These are phyloP conservation scores for Hybos culiciformis DNA, from an alignment of 2,888 invertebrate genomes.

Conservation along the genomic window DNA sequence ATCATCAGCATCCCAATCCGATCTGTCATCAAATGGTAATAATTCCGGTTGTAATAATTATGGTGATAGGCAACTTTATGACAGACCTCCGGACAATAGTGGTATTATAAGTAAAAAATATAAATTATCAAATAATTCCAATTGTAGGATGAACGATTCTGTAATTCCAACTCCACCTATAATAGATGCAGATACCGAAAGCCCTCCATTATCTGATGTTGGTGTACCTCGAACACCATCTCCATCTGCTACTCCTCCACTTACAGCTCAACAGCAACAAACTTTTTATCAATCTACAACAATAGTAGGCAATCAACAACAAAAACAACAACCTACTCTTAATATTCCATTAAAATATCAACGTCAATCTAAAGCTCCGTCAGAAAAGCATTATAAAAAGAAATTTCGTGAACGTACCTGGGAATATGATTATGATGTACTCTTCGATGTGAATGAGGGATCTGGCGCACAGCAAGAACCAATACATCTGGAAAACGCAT, in stretches of 20 bases:
- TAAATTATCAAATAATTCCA: constrained; percentile 25
- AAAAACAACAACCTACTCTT: constrained; percentile 27
- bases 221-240: constrained; percentile 34
- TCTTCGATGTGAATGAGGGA: constrained; percentile 18
- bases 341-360: constrained; percentile 47
- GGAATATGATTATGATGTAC: constrained; percentile 39
- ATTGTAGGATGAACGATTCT: constrained; percentile 18
- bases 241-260: constrained; percentile 30
- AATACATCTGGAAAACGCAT: background rate
- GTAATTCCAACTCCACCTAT: constrained; percentile 33
- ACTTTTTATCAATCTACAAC: constrained; percentile 7
- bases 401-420: constrained; percentile 67
- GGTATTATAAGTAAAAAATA: constrained; percentile 10
- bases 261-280: constrained; percentile 26
- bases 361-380: constrained; percentile 37
- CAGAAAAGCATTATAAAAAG: constrained; percentile 67
- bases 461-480: constrained; percentile 13
- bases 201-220: constrained; percentile 38
- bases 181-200: constrained; percentile 35
- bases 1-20: constrained; percentile 34
- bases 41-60: constrained; percentile 20
- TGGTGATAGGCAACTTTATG: constrained; percentile 2
- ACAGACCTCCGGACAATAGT: background rate
- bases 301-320: no score
- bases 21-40: constrained; percentile 26